phyloP scores from a whole-genome alignment of 2,888 invertebrate genomes.

The Hemicrepidius hirtus region DNA sequence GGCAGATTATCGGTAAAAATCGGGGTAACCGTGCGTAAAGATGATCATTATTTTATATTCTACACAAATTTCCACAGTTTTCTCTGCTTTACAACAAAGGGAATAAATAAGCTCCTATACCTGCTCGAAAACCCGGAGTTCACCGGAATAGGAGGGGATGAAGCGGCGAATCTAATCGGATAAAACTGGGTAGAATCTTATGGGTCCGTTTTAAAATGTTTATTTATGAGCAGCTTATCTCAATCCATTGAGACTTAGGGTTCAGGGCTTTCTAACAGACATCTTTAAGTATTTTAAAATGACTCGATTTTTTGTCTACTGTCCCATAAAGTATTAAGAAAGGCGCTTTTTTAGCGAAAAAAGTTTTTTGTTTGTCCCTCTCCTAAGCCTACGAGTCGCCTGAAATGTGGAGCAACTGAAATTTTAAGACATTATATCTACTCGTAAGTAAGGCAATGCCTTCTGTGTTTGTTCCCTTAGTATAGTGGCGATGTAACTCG shows the following conservation, averaged over 20 bases:
- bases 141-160: conserved; percentile 20
- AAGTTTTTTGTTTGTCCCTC: conserved; percentile 6
- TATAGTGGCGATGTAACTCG: conserved; percentile 37
- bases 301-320: conserved; percentile 31
- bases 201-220: conserved; percentile 38
- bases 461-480: conserved; percentile 41
- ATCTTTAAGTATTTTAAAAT: conserved; percentile 32
- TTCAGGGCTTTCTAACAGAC: conserved; percentile 24
- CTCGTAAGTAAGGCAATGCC: conserved; percentile 41
- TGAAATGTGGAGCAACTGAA: conserved; percentile 28
- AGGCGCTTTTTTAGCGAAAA: conserved; percentile 3
- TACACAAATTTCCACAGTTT: conserved; percentile 30
- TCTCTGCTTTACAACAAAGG: conserved; percentile 31
- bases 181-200: conserved; percentile 35
- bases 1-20: conserved; percentile 25
- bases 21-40: conserved; percentile 11
- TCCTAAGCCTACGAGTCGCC: background rate
- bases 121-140: conserved; percentile 29
- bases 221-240: conserved; percentile 38
- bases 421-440: conserved; percentile 38
- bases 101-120: conserved; percentile 36
- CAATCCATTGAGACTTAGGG: conserved; percentile 33
- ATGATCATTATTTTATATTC: conserved; percentile 34
- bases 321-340: conserved; percentile 26
- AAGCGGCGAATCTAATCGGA: conserved; percentile 36